Conservation (phyloP, 1,140 invertebrate species). For the Argopecten irradians region DNA sequence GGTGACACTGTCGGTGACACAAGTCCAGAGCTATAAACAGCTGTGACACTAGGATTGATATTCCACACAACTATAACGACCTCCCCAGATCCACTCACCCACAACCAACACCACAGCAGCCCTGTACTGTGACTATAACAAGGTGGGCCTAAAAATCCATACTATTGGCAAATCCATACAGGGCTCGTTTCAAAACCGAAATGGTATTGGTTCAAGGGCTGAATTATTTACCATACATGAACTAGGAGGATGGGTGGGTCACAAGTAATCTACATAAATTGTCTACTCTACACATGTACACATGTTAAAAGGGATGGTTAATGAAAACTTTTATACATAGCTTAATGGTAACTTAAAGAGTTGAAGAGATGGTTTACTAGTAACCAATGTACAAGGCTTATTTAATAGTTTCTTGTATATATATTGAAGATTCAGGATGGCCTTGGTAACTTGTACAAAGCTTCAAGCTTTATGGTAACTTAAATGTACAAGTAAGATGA, state of each 20-base stretch:
- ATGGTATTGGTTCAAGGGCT: background rate
- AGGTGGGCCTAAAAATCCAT: background rate
- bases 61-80: background rate
- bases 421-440: too few relatives aligned
- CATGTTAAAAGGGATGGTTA: too few relatives aligned
- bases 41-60: background rate
- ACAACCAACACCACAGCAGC: background rate
- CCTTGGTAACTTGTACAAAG: too few relatives aligned
- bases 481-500: too few relatives aligned
- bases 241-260: background rate
- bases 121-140: background rate
- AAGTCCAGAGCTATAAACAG: background rate
- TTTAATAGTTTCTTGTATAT: too few relatives aligned
- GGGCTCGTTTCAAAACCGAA: conserved; percentile 1
- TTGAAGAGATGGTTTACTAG: too few relatives aligned
- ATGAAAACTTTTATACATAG: too few relatives aligned
- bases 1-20: background rate
- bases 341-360: too few relatives aligned
- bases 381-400: too few relatives aligned
- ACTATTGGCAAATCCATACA: background rate
- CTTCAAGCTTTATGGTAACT: too few relatives aligned
- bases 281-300: too few relatives aligned
- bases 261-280: too few relatives aligned
- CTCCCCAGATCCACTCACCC: background rate
- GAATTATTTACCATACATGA: background rate